Evolutionary conservation across 2,797 vertebrate genomes (phyloP).

Genomic region (Pachyuromys duprasi): DNA sequence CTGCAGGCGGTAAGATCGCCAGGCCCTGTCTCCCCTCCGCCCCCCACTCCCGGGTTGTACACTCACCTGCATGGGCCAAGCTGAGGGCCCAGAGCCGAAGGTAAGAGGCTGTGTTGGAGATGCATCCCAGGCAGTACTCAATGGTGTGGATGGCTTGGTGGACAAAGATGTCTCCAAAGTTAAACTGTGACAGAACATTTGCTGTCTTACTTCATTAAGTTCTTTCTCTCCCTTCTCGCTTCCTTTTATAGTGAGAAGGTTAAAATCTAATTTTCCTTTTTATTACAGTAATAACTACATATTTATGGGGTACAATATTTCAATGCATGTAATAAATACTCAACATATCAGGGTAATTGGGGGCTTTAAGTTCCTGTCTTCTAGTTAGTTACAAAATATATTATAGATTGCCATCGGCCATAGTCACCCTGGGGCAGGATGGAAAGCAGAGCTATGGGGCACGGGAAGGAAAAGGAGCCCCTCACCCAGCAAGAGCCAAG

Average conservation of each 20-base stretch:
- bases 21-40: fast-evolving
- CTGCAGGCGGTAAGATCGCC: fast-evolving
- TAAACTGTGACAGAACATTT: constrained; percentile 90
- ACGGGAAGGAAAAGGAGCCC: background rate
- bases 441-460: background rate
- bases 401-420: too few species aligned
- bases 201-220: background rate
- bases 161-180: constrained; percentile 95
- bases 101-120: constrained; percentile 98
- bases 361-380: background rate
- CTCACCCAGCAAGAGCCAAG: background rate
- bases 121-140: constrained; percentile 98
- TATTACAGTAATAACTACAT: background rate
- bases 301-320: background rate
- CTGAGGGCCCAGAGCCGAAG: constrained; percentile 98
- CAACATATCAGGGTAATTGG: background rate
- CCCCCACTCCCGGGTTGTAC: background rate
- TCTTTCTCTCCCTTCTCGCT: background rate
- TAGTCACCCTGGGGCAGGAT: background rate
- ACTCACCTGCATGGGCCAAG: constrained; percentile 97
- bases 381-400: background rate
- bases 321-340: background rate
- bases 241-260: background rate
- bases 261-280: background rate
- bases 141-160: constrained; percentile 98